Evolutionary conservation across 2,113 vertebrate species (phyloP), one percentile per base, ranked within the genome.

Genomic region (cat (Felis catus)): DNA sequence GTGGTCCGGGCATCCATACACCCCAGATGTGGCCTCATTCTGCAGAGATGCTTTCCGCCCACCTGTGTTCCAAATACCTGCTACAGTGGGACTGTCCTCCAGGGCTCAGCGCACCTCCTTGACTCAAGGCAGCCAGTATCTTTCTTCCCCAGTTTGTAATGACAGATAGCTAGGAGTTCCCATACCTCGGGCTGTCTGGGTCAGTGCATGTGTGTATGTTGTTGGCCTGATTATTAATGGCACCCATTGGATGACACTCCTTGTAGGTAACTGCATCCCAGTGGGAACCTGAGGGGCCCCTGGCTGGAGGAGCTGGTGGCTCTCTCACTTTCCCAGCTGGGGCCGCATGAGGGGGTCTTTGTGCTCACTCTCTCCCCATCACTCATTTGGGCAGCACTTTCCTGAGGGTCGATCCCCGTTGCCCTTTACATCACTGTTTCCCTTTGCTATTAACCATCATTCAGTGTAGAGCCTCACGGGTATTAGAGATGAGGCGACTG

Each of bases 141-240:
- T 41, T 61, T 78, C 58, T 58, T 51, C 25, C 5, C 29, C 0
- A 0, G 36, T n/a, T 55, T 27, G 3, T 8, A 23, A 18, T 18
- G 61, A 76, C 19, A 41, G 80, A 31, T 1, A 39, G 53, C 31
- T 23, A 21, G 65, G 58, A 71, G 18, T 4, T 41, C 9, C 23
- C 14, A 3, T 29, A 1, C 19, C 16, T 45, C 3, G 0, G 39
- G 6, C 25, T 61, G 27, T 16, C 61, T 29, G 51, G 1, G 15
- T 12, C 12, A 16, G 51, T 13, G 45, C 41, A 6, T 4, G 5
- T 33, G 2, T 15, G 3, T 45, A 31, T 29, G 4, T 29, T 7
- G n/a, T 36, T 10, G 3, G 74, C 0, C 0, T 19, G 41, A 58
- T 74, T 55, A 36, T 51, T 61, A 78, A 85, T 19, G 51, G 13